Evolutionary conservation across 2,888 invertebrate species (phyloP).

Genomic region (Oasisia sp.): DNA sequence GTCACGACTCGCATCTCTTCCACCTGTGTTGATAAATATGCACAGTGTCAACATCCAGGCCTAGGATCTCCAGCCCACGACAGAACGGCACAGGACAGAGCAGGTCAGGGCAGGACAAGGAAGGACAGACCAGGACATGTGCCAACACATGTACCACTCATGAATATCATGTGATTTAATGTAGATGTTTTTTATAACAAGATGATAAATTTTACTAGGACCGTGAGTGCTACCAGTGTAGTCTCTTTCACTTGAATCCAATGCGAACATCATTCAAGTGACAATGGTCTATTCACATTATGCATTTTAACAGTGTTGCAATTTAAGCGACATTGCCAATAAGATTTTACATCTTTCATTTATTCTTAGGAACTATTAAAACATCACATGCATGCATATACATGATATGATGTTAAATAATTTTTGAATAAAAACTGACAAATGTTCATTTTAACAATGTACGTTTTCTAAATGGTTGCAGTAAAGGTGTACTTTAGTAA

Average conservation of each 20-base stretch:
- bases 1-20: background rate
- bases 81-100: background rate
- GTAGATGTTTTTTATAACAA: background rate
- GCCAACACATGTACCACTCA: background rate
- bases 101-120: background rate
- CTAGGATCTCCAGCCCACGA: background rate
- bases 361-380: no score
- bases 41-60: background rate
- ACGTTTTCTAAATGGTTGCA: background rate
- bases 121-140: background rate
- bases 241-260: no score
- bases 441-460: background rate
- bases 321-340: no score
- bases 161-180: background rate
- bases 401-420: no score
- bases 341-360: no score
- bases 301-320: no score
- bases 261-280: no score
- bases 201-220: no score
- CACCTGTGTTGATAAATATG: background rate
- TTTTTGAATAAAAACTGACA: no score
- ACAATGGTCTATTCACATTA: no score
- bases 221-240: no score
- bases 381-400: no score
- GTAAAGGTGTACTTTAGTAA: background rate